Evolutionary conservation across 2,888 invertebrate genomes (phyloP), one percentile per base, ranked within the genome.

Genomic region (Drosophila meridionalis): DNA sequence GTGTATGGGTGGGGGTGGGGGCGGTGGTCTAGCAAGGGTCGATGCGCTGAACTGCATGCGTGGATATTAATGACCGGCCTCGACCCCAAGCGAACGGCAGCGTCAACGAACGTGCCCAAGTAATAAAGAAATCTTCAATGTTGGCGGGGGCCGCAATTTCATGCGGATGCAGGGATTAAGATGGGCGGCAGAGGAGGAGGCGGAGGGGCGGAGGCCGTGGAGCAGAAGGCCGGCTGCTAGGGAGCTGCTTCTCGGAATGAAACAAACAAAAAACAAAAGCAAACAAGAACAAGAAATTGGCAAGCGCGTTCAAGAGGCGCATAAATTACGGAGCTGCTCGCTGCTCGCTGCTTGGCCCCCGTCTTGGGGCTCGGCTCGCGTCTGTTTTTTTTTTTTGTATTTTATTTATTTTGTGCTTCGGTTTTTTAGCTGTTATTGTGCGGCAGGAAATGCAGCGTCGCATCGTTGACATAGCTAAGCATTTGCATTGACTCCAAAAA

Each of bases 31-130:
- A 38, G n/a, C 63, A 69, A 48, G 71, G 82, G 79, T 82, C 77
- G 78, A 67, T 78, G 73, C 65, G 74, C 73, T 79, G 80, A 79
- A 77, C 89, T 82, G 76, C 80, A 78, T 86, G 75, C 80, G 78
- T 80, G 74, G 76, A 85, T 87, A 90, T 88, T 89, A 90, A 90
- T 83, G 90, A 90, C 90, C 90, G 90, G 91, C 90, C 90, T 90
- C 90, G 91, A 90, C 90, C 90, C 85, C 87, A 78, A 73, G 68
- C 62, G 53, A 66, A 67, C 43, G 42, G 48, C 67, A 60, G 52
- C 73, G 71, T 63, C 72, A 80, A 69, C 72, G 82, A 83, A 83
- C 82, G 84, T 81, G 84, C 87, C 84, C 82, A 90, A 89, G 89
- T 89, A 85, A 89, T 87, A 87, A 88, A 88, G 89, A 89, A 89